Conservation (phyloP, 2,797 vertebrate species). For the Manis javanica region DNA sequence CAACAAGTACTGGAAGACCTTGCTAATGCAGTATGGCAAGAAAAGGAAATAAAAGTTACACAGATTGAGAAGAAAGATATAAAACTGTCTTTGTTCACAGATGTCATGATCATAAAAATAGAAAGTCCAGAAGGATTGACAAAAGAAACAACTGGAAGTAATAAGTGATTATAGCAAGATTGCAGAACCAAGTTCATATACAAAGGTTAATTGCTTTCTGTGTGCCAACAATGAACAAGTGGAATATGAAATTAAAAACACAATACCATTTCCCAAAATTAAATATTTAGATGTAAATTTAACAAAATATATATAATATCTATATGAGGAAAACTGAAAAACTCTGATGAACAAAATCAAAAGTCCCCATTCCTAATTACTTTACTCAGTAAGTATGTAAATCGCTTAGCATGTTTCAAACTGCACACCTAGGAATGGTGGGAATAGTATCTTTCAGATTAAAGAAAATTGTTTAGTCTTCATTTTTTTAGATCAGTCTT, state of each 20-base stretch:
- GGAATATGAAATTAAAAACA: not conserved
- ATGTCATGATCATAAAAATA: not conserved
- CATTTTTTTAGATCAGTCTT: constrained; percentile 1
- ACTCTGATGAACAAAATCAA: not conserved
- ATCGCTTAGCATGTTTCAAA: not conserved
- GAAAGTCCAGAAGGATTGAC: not conserved
- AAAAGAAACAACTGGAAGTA: not conserved
- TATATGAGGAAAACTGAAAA: not conserved
- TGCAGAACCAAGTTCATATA: not conserved
- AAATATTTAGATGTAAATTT: not conserved
- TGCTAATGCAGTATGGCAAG: not conserved
- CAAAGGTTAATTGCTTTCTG: not conserved
- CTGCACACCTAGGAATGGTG: not conserved
- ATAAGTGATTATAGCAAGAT: not conserved
- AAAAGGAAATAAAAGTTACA: not conserved
- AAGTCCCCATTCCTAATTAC: not conserved
- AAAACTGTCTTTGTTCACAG: not conserved
- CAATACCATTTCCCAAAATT: not conserved
- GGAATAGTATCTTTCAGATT: not conserved
- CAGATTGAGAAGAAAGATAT: not conserved
- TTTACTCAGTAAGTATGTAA: not conserved
- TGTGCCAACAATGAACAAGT: not conserved
- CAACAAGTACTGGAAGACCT: not conserved
- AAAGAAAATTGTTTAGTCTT: not conserved
- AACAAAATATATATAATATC: not conserved